These are phyloP conservation scores for Nomada fucata DNA, from an alignment of 2,888 invertebrate species.

Conservation along the genomic window DNA sequence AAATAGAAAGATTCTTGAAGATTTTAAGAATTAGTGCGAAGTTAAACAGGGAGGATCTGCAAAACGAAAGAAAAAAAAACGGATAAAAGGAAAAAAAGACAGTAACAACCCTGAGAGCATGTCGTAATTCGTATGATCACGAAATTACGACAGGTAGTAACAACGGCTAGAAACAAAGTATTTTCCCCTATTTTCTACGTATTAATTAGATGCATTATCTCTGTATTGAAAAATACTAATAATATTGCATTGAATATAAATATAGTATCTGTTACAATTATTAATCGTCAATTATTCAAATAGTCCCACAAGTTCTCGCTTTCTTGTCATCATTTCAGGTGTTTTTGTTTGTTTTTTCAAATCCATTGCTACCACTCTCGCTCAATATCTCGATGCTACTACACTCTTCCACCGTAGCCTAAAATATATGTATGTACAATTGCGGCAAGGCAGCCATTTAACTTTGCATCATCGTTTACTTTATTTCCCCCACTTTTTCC, in stretches of 20 bases:
- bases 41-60: constrained; percentile 38
- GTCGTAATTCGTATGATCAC: constrained; percentile 58
- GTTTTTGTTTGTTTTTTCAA: constrained; percentile 27
- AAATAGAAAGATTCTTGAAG: constrained; percentile 34
- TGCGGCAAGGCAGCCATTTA: constrained; percentile 67
- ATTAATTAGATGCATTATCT: constrained; percentile 78
- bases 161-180: constrained; percentile 75
- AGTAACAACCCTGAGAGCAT: constrained; percentile 81
- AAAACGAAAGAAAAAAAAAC: constrained; percentile 26
- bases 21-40: constrained; percentile 8
- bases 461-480: constrained; percentile 47
- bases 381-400: constrained; percentile 30
- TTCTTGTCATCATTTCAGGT: constrained; percentile 46
- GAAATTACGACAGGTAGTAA: constrained; percentile 69
- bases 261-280: constrained; percentile 79
- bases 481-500: constrained; percentile 3
- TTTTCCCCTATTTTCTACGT: constrained; percentile 78
- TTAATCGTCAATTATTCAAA: constrained; percentile 73
- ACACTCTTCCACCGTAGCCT: constrained; percentile 47
- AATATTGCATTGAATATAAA: constrained; percentile 81
- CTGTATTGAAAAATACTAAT: constrained; percentile 81
- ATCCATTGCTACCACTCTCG: constrained; percentile 56
- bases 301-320: constrained; percentile 58
- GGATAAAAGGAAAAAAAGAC: constrained; percentile 64
- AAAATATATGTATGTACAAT: constrained; percentile 76